Conservation (phyloP, 2,888 invertebrate genomes). For the Drosophila falleni region DNA sequence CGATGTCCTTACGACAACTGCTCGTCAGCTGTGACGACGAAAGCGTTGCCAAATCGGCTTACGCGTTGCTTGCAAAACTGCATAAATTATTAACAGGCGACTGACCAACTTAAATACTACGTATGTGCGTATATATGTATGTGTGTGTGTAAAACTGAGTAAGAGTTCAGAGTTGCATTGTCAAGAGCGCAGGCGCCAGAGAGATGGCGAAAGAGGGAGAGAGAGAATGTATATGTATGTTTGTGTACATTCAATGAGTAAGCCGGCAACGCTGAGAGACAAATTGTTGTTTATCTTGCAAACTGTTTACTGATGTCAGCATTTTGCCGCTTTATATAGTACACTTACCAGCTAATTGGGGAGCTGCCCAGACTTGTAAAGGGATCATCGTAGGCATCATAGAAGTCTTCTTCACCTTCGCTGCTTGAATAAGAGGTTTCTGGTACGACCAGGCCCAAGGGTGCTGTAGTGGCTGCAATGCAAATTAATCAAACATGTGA, state of each 20-base stretch:
- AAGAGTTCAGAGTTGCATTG: conserved; percentile 38
- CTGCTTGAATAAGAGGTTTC: conserved; percentile 99
- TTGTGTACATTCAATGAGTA: conserved; percentile 19
- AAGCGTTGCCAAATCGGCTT: conserved; percentile 58
- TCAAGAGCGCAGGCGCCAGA: conserved; percentile 43
- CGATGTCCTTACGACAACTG: conserved; percentile 35
- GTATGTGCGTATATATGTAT: conserved; percentile 8
- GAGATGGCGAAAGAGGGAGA: background rate
- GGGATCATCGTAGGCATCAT: conserved; percentile 93
- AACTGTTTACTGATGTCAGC: conserved; percentile 22
- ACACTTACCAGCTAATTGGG: conserved; percentile 85
- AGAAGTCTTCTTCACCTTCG: conserved; percentile 97
- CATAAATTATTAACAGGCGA: conserved; percentile 54
- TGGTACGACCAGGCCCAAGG: conserved; percentile 88
- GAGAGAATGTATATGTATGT: background rate
- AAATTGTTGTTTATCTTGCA: conserved; percentile 38
- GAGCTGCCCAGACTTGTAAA: conserved; percentile 86
- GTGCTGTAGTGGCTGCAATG: conserved; percentile 79
- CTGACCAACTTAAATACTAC: conserved; percentile 50
- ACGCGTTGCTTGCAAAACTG: conserved; percentile 38
- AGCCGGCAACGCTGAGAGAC: conserved; percentile 42
- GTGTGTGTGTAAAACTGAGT: conserved; percentile 4
- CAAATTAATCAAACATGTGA: conserved; percentile 6
- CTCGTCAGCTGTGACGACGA: conserved; percentile 52
- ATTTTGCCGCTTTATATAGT: conserved; percentile 17